These are phyloP conservation scores for Gortyna flavago DNA, from an alignment of 2,888 invertebrate species.

Conservation along the genomic window DNA sequence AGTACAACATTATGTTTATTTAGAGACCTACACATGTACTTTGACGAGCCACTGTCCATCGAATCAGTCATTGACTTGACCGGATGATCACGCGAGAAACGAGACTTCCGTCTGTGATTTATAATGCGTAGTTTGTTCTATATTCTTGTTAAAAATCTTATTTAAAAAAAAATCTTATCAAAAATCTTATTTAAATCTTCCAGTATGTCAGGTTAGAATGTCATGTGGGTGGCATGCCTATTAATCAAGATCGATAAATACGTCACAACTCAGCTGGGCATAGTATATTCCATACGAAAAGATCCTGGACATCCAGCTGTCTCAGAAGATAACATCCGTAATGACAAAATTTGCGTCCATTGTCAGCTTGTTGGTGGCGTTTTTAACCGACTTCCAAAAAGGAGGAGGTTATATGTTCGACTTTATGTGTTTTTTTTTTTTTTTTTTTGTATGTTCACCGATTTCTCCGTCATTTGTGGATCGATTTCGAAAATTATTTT, in stretches of 20 bases:
- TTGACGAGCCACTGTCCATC: conserved; percentile 4
- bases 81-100: conserved; percentile 20
- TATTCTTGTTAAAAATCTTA: conserved; percentile 24
- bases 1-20: conserved; percentile 13
- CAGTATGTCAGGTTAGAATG: conserved; percentile 9
- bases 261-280: background rate
- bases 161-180: too few relatives aligned
- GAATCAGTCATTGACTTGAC: conserved; percentile 55
- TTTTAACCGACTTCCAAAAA: too few relatives aligned
- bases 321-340: background rate
- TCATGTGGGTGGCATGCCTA: background rate
- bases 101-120: conserved; percentile 25
- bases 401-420: too few relatives aligned
- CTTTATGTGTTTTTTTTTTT: too few relatives aligned
- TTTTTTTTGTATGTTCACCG: too few relatives aligned
- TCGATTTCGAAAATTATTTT: too few relatives aligned
- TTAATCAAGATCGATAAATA: background rate
- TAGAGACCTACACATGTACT: conserved; percentile 1
- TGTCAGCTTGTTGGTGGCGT: background rate
- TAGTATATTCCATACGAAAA: background rate
- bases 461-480: too few relatives aligned
- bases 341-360: background rate
- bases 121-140: conserved; percentile 18
- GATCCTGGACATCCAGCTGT: background rate
- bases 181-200: too few relatives aligned